Base-by-base conservation (phyloP, 2,888 invertebrate genomes). In the Geophilus truncorum region DNA sequence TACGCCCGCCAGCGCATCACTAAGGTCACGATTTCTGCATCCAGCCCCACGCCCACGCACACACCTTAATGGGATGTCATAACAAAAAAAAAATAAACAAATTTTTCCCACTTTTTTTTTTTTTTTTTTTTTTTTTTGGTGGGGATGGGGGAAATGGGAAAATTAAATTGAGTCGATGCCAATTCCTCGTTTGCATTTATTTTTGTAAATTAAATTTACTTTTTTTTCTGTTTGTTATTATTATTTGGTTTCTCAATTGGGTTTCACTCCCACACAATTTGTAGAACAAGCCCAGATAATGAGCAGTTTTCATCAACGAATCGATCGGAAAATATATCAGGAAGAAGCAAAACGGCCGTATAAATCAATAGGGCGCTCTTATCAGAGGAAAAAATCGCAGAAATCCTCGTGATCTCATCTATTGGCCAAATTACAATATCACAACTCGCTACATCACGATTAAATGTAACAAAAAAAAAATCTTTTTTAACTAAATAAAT, bases 11-110 rank as follows among this genome's bases (percentile, higher is more conserved):
- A 62, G 62, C 25, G 62, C 62, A 25, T 62, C 62, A 62, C 62
- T 62, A 62, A 62, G 62, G 62, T 62, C 62, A 62, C 62, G 62
- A 62, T 62, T 62, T 62, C 62, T 62, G 62, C 62, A 62, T 62
- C 62, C 28, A 62, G 15, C 21, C 62, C 21, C 62, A 62, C 62
- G 62, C 62, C 62, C 62, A 62, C 62, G 62, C 62, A 62, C 62
- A 62, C 62, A 62, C 62, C 62, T 62, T 62, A 62, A 62, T 62
- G 62, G 23, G 10, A 62, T 62, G 62, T 62, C 62, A 23, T 23
- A 28, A 25, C 1, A 62, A 62, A 62, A 62, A 25, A 62, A 62
- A 62, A 62, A 25, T 25, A n/a, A 45, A 45, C 5, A 45, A n/a
- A 45, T 45, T 15, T n/a, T 12, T 40, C 9, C 1, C 5, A 7